Conservation (phyloP, 2,888 invertebrate species). For the Torymus texanus region DNA sequence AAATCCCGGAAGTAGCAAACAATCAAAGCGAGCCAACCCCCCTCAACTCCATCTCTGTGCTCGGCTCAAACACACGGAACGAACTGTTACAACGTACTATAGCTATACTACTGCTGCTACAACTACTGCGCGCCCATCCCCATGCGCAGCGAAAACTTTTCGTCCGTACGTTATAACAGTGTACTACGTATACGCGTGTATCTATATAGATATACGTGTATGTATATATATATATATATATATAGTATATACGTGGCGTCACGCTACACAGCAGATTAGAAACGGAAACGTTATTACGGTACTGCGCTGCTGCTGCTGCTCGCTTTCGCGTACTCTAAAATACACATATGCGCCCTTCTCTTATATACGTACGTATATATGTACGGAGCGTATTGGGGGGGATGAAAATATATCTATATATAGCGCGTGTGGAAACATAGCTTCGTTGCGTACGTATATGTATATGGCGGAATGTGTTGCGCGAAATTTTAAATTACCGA, state of each 20-base stretch:
- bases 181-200: not conserved
- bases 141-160: conserved; percentile 26
- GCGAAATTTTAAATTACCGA: no score
- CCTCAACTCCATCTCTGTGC: not conserved
- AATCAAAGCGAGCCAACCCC: conserved; percentile 31
- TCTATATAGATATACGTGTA: conserved; percentile 30
- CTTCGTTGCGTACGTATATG: no score
- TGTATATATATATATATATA: no score
- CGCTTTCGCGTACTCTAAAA: conserved; percentile 1
- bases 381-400: conserved; percentile 2
- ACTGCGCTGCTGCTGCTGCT: not conserved
- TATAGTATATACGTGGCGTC: not conserved
- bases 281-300: conserved; percentile 49
- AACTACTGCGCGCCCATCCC: no score
- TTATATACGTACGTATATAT: not conserved
- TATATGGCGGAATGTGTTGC: no score
- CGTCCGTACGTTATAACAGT: conserved; percentile 12
- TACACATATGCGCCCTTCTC: not conserved
- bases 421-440: not conserved
- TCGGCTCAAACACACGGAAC: conserved; percentile 26
- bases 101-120: no score
- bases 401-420: not conserved
- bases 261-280: conserved; percentile 46
- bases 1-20: conserved; percentile 14
- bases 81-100: not conserved